Evolutionary conservation across 2,888 invertebrate species (phyloP), one percentile per base, ranked within the genome.

Genomic region (Neoascia interrupta): DNA sequence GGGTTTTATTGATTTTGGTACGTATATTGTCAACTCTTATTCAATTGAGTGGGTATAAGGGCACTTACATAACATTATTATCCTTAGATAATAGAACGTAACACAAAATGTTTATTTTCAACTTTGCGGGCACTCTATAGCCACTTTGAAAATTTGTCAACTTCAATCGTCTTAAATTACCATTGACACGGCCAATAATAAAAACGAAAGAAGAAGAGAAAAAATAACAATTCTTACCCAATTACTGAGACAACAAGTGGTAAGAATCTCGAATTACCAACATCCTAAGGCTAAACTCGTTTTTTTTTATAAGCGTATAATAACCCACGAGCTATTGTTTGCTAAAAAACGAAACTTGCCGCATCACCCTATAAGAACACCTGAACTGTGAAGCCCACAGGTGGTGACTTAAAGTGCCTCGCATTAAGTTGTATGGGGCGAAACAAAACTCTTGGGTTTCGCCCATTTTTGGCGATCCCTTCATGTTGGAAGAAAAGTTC

Each of bases 321-420:
- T 34, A 15, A 26, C 21, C 31, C 45, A n/a, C n/a, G n/a, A n/a
- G n/a, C n/a, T n/a, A n/a, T n/a, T n/a, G n/a, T n/a, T n/a, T n/a
- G n/a, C n/a, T n/a, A n/a, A n/a, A n/a, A n/a, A n/a, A n/a, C n/a
- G 16, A 53, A 70, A 63, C 37, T 58, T 63, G 70, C 63, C 63
- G 43, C 70, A 63, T 70, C 66, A 66, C 49, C 23, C 63, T 23
- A 34, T n/a, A n/a, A 64, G 51, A 18, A 37, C 11, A 11, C 19
- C 47, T 19, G n/a, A n/a, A n/a, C 23, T 21, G 28, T 56, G 47
- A 36, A 19, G n/a, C 45, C 37, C 36, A 18, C 34, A 13, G 15
- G 6, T 37, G 63, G 23, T 13, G 26, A 39, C 28, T 39, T 31
- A n/a, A 51, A 28, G 61, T 49, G 45, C 58, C 13, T 8, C 13